These are phyloP conservation scores for Dromius quadrimaculatus DNA, from an alignment of 2,888 invertebrate genomes.

Conservation along the genomic window DNA sequence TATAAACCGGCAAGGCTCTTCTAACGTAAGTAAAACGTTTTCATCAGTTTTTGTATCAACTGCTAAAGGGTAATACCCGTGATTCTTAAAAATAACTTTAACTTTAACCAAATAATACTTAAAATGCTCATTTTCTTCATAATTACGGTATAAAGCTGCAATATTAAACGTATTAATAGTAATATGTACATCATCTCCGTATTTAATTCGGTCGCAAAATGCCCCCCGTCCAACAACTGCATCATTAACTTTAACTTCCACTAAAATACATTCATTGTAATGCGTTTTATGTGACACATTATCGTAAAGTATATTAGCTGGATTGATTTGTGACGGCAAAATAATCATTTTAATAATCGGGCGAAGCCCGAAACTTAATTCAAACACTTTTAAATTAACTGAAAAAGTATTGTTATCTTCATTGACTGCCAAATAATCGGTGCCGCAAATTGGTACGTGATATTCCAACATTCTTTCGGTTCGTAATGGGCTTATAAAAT, in stretches of 20 bases:
- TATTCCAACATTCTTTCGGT: slow-evolving; percentile 28
- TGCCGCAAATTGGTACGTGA: slow-evolving; percentile 39
- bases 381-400: slow-evolving; percentile 25
- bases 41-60: slow-evolving; percentile 36
- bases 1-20: slow-evolving; percentile 37
- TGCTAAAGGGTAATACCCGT: slow-evolving; percentile 44
- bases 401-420: slow-evolving; percentile 21
- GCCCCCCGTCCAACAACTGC: slow-evolving; percentile 19
- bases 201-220: slow-evolving; percentile 42
- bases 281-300: slow-evolving; percentile 46
- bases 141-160: slow-evolving; percentile 31
- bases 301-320: slow-evolving; percentile 44
- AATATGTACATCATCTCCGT: slow-evolving; percentile 36
- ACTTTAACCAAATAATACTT: slow-evolving; percentile 35
- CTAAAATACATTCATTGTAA: slow-evolving; percentile 37
- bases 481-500: slow-evolving; percentile 21
- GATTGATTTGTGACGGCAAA: slow-evolving; percentile 43
- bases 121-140: neutral
- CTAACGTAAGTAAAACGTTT: slow-evolving; percentile 10
- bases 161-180: slow-evolving; percentile 38
- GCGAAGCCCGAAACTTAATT: neutral
- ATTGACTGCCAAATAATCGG: slow-evolving; percentile 43
- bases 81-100: slow-evolving; percentile 36
- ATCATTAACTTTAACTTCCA: slow-evolving; percentile 23
- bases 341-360: slow-evolving; percentile 42